These are phyloP conservation scores for Orthosia gracilis DNA, from an alignment of 2,888 invertebrate species.

Conservation along the genomic window DNA sequence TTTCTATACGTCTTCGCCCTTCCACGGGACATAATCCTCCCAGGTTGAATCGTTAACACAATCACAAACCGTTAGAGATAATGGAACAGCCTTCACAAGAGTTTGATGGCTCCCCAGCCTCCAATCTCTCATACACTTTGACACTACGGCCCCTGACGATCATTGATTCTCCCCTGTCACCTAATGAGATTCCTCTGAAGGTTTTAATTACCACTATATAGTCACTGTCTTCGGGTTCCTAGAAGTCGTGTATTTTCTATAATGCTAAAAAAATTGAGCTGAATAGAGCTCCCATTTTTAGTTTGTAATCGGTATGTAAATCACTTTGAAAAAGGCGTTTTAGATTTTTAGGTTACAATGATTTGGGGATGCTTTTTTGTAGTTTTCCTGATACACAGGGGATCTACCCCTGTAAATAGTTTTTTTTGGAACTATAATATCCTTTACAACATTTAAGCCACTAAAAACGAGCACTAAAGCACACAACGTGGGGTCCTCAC, in stretches of 20 bases:
- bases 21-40: slow-evolving; percentile 16
- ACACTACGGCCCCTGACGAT: slow-evolving; percentile 33
- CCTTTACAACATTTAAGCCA: slow-evolving; percentile 35
- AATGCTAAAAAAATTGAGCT: background rate
- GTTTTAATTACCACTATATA: slow-evolving; percentile 41
- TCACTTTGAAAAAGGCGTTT: slow-evolving; percentile 44
- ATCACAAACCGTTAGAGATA: slow-evolving; percentile 37
- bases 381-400: slow-evolving; percentile 5
- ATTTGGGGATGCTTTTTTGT: background rate
- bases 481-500: slow-evolving; percentile 36
- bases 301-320: background rate
- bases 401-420: background rate
- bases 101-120: slow-evolving; percentile 34
- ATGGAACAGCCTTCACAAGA: slow-evolving; percentile 33
- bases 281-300: slow-evolving; percentile 6
- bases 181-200: slow-evolving; percentile 39
- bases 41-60: slow-evolving; percentile 43
- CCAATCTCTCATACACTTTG: slow-evolving; percentile 43
- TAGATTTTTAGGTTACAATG: slow-evolving; percentile 42
- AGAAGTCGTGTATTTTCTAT: background rate
- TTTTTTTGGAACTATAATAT: slow-evolving; percentile 5
- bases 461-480: slow-evolving; percentile 33
- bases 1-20: slow-evolving; percentile 30
- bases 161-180: slow-evolving; percentile 56
- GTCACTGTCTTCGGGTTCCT: background rate